These are phyloP conservation scores for Crotalus tigris DNA, from an alignment of 2,113 vertebrate genomes.

Conservation along the genomic window DNA sequence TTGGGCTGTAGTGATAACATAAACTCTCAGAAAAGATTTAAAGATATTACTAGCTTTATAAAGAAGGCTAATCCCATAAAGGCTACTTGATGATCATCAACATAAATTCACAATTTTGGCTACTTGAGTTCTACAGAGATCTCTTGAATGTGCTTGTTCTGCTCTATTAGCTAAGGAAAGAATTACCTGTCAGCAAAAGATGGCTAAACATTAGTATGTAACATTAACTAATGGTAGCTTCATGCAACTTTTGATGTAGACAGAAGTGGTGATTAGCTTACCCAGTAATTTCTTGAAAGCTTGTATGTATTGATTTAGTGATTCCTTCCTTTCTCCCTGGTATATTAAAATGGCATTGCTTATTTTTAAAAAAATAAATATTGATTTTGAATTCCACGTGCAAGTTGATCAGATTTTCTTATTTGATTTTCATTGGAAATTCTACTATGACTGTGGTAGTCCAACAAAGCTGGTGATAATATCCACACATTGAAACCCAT, in stretches of 20 bases:
- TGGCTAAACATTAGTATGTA: neutral
- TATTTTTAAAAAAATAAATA: neutral
- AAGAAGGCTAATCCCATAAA: neutral
- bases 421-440: neutral
- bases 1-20: neutral
- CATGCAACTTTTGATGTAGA: neutral
- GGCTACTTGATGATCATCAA: neutral
- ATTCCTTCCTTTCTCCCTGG: neutral
- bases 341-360: neutral
- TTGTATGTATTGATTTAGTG: neutral
- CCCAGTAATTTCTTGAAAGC: neutral
- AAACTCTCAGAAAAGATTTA: neutral
- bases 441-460: neutral
- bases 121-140: neutral
- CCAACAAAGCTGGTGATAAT: neutral
- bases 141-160: neutral
- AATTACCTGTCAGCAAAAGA: neutral
- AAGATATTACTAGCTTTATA: neutral
- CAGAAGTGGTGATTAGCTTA: neutral
- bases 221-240: neutral
- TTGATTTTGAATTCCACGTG: neutral
- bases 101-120: neutral
- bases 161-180: neutral
- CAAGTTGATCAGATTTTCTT: neutral
- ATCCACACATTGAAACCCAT: neutral